A percentile compares a stretch with the other conserved stretches of the same genome.
These are phyloP conservation scores for Ericerus pela DNA, from an alignment of 1,140 invertebrate genomes.

Conservation along the genomic window DNA sequence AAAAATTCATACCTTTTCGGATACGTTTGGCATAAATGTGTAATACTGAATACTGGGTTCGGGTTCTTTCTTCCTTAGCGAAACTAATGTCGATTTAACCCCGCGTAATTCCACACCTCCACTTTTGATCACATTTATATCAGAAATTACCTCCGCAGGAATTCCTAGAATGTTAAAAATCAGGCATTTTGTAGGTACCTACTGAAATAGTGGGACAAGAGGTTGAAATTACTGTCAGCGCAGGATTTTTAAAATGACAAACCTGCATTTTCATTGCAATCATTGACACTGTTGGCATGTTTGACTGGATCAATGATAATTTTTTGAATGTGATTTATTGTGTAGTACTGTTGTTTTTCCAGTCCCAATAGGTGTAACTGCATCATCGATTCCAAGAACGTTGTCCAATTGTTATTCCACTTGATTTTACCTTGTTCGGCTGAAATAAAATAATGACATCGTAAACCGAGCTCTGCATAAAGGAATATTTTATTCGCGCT, in stretches of 20 bases:
- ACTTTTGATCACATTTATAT: neutral
- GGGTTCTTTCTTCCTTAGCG: slow-evolving; percentile 13
- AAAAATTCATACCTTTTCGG: neutral
- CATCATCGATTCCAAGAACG: slow-evolving; percentile 14
- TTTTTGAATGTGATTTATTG: slow-evolving; percentile 15
- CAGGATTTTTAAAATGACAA: too few relatives aligned
- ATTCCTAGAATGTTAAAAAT: neutral
- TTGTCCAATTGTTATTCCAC: slow-evolving; percentile 14
- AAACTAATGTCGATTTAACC: slow-evolving; percentile 7
- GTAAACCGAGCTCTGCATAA: too few relatives aligned
- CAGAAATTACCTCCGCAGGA: neutral
- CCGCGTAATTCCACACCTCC: slow-evolving; percentile 13
- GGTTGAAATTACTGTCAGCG: too few relatives aligned
- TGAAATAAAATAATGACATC: neutral
- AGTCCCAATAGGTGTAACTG: slow-evolving; percentile 15
- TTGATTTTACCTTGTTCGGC: slow-evolving; percentile 11
- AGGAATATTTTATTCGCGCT: too few relatives aligned
- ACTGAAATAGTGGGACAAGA: neutral
- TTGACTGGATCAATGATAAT: slow-evolving; percentile 6
- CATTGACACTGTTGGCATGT: neutral
- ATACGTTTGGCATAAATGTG: neutral
- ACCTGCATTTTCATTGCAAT: too few relatives aligned
- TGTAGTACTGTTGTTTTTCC: slow-evolving; percentile 12
- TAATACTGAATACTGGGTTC: slow-evolving; percentile 6
- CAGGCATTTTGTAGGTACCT: neutral